Conservation (phyloP, 2,113 vertebrate species). For the Podocnemis expansa region DNA sequence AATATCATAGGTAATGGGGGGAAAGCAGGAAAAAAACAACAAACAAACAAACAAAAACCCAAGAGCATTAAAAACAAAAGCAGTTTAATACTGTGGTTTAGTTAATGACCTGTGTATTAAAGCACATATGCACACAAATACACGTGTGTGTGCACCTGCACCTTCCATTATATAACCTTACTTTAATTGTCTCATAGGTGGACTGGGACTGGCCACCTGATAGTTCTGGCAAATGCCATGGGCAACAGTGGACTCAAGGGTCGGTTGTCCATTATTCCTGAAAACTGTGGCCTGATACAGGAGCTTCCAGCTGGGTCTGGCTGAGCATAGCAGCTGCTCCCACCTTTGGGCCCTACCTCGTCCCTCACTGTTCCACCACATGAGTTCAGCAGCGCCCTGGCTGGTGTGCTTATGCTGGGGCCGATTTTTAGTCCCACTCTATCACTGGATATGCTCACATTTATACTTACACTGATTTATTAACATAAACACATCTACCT, state of each 20-base stretch:
- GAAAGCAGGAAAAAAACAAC: neutral
- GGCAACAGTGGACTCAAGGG: too few species aligned
- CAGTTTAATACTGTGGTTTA: neutral
- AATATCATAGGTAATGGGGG: neutral
- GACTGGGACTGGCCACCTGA: too few species aligned
- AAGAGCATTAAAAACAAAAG: neutral
- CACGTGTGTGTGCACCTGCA: neutral
- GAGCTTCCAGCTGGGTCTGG: too few species aligned
- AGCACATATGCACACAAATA: neutral
- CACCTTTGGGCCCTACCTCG: too few species aligned
- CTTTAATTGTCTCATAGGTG: neutral
- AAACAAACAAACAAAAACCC: neutral
- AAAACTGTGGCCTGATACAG: too few species aligned
- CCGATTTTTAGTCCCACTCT: too few species aligned
- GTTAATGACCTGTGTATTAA: neutral
- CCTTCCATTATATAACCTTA: neutral
- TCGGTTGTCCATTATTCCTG: too few species aligned
- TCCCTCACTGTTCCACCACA: too few species aligned
- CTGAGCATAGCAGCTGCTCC: too few species aligned
- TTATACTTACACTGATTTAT: neutral
- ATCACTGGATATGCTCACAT: neutral
- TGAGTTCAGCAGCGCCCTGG: too few species aligned
- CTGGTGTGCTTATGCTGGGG: too few species aligned
- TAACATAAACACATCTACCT: neutral
- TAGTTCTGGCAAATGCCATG: too few species aligned